phyloP scores from a whole-genome alignment of 1,140 invertebrate genomes.

The Drosophila watanabei region DNA sequence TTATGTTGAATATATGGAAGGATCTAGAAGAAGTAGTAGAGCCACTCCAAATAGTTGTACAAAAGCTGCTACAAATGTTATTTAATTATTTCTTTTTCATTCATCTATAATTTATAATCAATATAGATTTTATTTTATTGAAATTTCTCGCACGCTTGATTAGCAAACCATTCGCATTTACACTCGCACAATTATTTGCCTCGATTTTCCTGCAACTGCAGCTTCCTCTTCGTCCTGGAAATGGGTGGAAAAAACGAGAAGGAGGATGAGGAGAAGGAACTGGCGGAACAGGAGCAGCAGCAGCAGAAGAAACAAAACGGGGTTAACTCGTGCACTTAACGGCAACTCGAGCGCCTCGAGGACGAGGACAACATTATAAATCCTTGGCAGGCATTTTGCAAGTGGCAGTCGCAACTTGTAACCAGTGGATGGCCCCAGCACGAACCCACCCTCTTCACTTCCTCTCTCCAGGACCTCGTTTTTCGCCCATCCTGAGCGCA shows the following conservation, averaged over 20 bases:
- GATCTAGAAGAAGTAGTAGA: neutral
- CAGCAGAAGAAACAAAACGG: slow-evolving; percentile 57
- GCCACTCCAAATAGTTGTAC: neutral
- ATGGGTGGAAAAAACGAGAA: neutral
- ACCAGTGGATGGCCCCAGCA: slow-evolving; percentile 34
- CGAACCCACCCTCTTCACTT: neutral
- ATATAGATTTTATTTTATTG: neutral
- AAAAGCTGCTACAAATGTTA: neutral
- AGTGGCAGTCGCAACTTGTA: slow-evolving; percentile 71
- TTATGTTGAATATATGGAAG: neutral
- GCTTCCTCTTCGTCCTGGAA: slow-evolving; percentile 9
- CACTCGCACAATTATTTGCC: slow-evolving; percentile 21
- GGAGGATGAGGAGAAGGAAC: neutral
- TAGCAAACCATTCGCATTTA: slow-evolving; percentile 38
- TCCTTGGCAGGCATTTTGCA: slow-evolving; percentile 79
- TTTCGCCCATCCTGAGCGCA: slow-evolving; percentile 40
- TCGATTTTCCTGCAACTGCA: slow-evolving; percentile 33
- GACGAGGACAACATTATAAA: slow-evolving; percentile 83
- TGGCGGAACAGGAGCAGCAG: neutral
- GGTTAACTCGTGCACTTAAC: slow-evolving; percentile 83
- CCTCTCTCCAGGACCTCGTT: neutral
- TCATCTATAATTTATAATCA: neutral
- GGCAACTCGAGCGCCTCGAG: slow-evolving; percentile 74
- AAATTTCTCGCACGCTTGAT: slow-evolving; percentile 20
- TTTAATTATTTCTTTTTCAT: neutral